Evolutionary conservation across 1,140 invertebrate species (phyloP).

Genomic region (Acromyrmex heyeri): DNA sequence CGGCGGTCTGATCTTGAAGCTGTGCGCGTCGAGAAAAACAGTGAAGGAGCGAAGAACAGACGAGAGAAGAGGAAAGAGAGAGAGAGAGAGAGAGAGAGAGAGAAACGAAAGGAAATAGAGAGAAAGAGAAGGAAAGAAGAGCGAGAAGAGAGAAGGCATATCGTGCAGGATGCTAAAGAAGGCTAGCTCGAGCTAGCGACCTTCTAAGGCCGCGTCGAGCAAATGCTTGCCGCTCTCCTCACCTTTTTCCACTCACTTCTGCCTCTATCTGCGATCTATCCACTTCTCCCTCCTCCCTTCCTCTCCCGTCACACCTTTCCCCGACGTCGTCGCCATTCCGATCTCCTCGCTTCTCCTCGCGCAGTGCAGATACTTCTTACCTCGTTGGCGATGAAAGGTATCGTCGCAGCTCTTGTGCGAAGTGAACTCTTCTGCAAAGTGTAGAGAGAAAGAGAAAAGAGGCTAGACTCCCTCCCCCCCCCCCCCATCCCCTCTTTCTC

Average conservation of each 20-base stretch:
- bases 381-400: constrained; percentile 72
- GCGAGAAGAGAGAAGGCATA: constrained; percentile 21
- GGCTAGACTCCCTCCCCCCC: background rate
- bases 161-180: constrained; percentile 78
- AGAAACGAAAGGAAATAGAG: background rate
- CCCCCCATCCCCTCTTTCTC: no score
- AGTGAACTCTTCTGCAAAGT: constrained; percentile 55
- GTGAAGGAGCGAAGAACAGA: background rate
- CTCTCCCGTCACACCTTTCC: constrained; percentile 15
- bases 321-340: constrained; percentile 46
- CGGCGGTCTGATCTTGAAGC: constrained; percentile 56
- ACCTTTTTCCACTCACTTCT: constrained; percentile 72
- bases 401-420: constrained; percentile 48
- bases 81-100: background rate
- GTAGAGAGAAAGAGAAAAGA: constrained; percentile 23
- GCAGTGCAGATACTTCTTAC: constrained; percentile 69
- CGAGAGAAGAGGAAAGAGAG: background rate
- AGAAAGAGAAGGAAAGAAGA: background rate
- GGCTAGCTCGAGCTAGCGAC: constrained; percentile 80
- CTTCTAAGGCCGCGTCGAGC: constrained; percentile 82
- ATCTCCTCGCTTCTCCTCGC: constrained; percentile 53
- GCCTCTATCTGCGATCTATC: constrained; percentile 49
- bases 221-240: constrained; percentile 74
- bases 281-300: constrained; percentile 18
- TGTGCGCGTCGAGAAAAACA: constrained; percentile 38